Conservation (phyloP, 2,113 vertebrate genomes). For the Oreochromis spilurus region DNA sequence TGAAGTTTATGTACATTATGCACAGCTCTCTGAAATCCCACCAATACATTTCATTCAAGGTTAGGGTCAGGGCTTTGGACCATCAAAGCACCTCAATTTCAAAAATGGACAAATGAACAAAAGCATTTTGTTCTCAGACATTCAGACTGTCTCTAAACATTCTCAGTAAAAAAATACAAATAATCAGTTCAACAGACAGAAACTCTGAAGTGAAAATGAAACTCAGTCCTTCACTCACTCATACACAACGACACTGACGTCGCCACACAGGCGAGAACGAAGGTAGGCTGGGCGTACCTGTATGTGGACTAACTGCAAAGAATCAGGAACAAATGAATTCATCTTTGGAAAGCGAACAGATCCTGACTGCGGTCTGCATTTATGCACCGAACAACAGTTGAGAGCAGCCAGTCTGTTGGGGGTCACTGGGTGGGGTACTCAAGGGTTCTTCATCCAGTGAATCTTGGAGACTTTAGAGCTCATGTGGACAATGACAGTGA, state of each 20-base stretch:
- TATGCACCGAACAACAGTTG: background rate
- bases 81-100: background rate
- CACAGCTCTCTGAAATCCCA: background rate
- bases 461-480: background rate
- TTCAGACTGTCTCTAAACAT: background rate
- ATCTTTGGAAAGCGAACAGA: fast-evolving
- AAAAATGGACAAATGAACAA: fast-evolving
- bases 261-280: fast-evolving
- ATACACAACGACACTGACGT: background rate
- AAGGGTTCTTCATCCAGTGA: background rate
- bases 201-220: background rate
- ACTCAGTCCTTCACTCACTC: background rate
- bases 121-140: background rate
- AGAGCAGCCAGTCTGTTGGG: background rate
- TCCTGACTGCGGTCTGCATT: fast-evolving
- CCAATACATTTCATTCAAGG: fast-evolving
- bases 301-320: background rate
- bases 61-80: background rate
- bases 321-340: background rate
- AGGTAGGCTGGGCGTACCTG: background rate
- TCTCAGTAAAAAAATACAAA: background rate
- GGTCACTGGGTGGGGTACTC: background rate
- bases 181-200: background rate
- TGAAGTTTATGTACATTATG: fast-evolving
- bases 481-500: background rate